These are phyloP conservation scores for Dipodomys stephensi DNA, from an alignment of 2,113 vertebrate species.

Conservation along the genomic window DNA sequence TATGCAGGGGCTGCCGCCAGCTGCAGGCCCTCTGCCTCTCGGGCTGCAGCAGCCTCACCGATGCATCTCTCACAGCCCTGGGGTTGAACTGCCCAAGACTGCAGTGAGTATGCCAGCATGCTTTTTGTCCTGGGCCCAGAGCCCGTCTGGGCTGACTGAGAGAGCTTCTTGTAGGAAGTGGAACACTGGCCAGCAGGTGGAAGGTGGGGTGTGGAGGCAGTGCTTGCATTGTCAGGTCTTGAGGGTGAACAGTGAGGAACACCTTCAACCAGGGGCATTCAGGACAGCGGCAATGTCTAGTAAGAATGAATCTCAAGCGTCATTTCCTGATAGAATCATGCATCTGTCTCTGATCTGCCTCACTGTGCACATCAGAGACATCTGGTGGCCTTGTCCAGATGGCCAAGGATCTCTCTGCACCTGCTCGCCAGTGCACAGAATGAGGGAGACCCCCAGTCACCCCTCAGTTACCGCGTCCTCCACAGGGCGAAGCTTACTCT, in stretches of 20 bases:
- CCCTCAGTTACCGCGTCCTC: too few relatives aligned
- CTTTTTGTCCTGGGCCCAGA: not conserved
- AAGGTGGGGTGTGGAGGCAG: not conserved
- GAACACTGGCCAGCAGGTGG: not conserved
- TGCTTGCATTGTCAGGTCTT: not conserved
- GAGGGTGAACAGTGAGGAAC: rapidly evolving
- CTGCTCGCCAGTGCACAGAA: not conserved
- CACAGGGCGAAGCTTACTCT: not conserved
- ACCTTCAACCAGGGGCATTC: too few relatives aligned
- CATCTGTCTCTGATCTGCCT: too few relatives aligned
- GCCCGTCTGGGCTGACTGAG: not conserved
- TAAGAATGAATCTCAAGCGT: not conserved
- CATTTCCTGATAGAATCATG: not conserved
- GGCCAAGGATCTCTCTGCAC: not conserved
- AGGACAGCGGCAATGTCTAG: rapidly evolving
- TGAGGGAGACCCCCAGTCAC: not conserved
- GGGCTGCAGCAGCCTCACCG: slow-evolving; percentile 94
- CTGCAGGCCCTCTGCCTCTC: slow-evolving; percentile 95
- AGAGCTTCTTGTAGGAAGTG: not conserved
- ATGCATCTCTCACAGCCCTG: slow-evolving; percentile 94
- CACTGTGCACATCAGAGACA: not conserved
- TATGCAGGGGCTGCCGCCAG: slow-evolving; percentile 93
- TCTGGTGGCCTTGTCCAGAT: not conserved
- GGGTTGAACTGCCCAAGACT: slow-evolving; percentile 95
- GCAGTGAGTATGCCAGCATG: slow-evolving; percentile 88